phyloP scores from a whole-genome alignment of 2,888 invertebrate genomes.

The Mycalesis mineus region DNA sequence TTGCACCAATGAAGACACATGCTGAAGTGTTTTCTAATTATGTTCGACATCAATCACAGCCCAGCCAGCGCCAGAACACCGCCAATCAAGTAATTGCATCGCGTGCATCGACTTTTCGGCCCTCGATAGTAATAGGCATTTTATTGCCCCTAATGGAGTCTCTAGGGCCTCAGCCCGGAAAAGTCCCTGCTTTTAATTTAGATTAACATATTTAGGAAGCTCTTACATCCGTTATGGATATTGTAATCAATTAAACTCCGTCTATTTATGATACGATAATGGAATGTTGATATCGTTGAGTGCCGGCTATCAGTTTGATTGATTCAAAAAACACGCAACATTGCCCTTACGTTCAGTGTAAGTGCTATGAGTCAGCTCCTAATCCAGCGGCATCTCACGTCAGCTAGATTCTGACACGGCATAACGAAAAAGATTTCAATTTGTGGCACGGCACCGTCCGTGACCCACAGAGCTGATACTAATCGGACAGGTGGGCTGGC shows the following conservation, averaged over 20 bases:
- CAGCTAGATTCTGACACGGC: slow-evolving; percentile 65
- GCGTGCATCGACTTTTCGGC: slow-evolving; percentile 77
- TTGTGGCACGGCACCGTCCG: slow-evolving; percentile 59
- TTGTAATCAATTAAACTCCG: slow-evolving; percentile 64
- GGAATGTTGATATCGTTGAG: slow-evolving; percentile 61
- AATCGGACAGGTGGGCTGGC: slow-evolving; percentile 73
- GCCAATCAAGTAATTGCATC: slow-evolving; percentile 79
- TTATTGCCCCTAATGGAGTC: slow-evolving; percentile 77
- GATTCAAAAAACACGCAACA: slow-evolving; percentile 59
- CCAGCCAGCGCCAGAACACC: slow-evolving; percentile 69
- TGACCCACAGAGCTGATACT: slow-evolving; percentile 72
- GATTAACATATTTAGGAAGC: slow-evolving; percentile 69
- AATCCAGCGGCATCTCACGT: slow-evolving; percentile 59
- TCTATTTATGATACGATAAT: slow-evolving; percentile 56
- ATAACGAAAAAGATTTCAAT: slow-evolving; percentile 75
- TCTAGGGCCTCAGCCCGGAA: slow-evolving; percentile 70
- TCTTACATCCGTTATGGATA: slow-evolving; percentile 40
- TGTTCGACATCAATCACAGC: slow-evolving; percentile 74
- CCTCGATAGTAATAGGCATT: slow-evolving; percentile 79
- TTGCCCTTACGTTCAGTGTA: slow-evolving; percentile 24
- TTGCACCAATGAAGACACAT: slow-evolving; percentile 73
- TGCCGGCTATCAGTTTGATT: slow-evolving; percentile 63
- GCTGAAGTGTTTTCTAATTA: slow-evolving; percentile 79
- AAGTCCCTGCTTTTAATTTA: slow-evolving; percentile 67
- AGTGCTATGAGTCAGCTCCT: slow-evolving; percentile 60